Evolutionary conservation across 1,140 invertebrate genomes (phyloP), one percentile per base, ranked within the genome.

Genomic region (Chlorops oryzae): DNA sequence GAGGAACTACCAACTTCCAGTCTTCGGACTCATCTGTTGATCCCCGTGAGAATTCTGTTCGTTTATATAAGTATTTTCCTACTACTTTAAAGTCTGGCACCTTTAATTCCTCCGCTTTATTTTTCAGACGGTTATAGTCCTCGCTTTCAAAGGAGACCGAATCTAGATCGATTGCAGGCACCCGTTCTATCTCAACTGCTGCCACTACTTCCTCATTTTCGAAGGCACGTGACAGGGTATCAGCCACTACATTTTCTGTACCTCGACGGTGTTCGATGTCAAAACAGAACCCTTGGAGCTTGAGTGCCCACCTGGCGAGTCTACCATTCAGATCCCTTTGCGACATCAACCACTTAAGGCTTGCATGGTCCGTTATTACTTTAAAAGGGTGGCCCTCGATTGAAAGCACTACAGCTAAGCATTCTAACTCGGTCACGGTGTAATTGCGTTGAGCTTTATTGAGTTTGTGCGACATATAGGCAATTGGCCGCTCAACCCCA

Each of bases 401-500:
- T 18, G 18, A 38, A 7, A 47, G 32, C 46, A 37, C 22, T 34
- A 28, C 44, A 25, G 44, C 44, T 18, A 46, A 46, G 35, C 44
- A 46, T 13, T 46, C 44, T 50, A 32, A 40, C 34, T 50, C 39
- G 22, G 25, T 42, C 6, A 42, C 47, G 22, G 38, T 32, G 34
- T 50, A 50, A 41, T 50, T 42, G 10, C 38, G 38, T 42, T 50
- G 47, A 25, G 47, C 47, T 41, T 41, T 25, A 20, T 50, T 51
- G 20, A 51, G 23, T 43, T 44, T 51, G 17, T 47, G 37, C 5
- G 35, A 39, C 22, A 24, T 39, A 56, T 65, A 77, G n/a, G n/a
- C n/a, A n/a, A 70, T 52, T 0, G 60, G 52, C 17, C 48, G 24
- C n/a, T 67, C 56, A 2, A 32, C 13, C 0, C 50, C 55, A 1